Conservation (phyloP, 1,140 invertebrate genomes). For the Portunus trituberculatus region DNA sequence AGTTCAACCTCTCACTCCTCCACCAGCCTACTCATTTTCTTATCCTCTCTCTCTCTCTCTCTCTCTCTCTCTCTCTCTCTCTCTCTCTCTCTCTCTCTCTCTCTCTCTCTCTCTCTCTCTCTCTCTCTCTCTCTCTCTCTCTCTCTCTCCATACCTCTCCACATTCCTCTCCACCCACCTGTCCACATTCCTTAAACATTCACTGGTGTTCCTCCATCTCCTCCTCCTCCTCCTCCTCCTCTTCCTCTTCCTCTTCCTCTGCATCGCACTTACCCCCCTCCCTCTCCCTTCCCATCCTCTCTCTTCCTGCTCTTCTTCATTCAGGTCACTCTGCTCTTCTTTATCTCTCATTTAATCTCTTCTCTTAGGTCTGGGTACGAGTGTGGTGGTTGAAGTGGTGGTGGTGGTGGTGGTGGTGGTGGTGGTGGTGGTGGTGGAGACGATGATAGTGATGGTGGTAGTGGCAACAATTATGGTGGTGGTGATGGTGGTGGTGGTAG, state of each 20-base stretch:
- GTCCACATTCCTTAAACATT: background rate
- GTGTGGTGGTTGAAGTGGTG: conserved; percentile 37
- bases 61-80: background rate
- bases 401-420: conserved; percentile 17
- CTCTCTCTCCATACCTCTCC: conserved; percentile 34
- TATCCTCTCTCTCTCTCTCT: background rate
- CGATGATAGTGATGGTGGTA: conserved; percentile 39
- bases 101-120: conserved; percentile 37
- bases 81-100: conserved; percentile 39
- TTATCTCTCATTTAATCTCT: background rate
- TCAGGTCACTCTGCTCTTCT: background rate
- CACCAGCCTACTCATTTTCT: conserved; percentile 7
- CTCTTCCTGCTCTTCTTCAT: background rate
- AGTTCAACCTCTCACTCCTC: background rate
- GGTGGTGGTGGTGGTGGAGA: conserved; percentile 28
- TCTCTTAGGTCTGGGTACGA: background rate
- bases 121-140: conserved; percentile 28
- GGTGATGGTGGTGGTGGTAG: conserved; percentile 41
- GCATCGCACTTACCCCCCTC: background rate
- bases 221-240: background rate
- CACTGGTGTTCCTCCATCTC: background rate
- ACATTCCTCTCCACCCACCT: background rate
- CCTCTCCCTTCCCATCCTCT: background rate
- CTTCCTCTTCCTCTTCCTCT: conserved; percentile 1
- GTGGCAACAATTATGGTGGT: background rate